These are phyloP conservation scores for Lycia hirtaria DNA, from an alignment of 2,888 invertebrate genomes.

Conservation along the genomic window DNA sequence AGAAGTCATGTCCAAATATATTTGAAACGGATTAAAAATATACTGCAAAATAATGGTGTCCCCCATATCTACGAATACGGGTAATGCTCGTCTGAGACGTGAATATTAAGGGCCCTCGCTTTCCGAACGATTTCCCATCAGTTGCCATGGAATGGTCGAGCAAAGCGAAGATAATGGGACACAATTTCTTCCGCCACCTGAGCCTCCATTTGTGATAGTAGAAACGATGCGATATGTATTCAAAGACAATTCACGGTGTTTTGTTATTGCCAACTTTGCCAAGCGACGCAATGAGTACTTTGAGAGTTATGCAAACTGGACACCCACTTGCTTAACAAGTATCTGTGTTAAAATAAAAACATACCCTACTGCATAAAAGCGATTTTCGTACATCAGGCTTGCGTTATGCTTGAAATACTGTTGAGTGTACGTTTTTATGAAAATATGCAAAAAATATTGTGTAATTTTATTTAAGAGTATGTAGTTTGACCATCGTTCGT, in stretches of 20 bases:
- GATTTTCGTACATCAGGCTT: too few species aligned
- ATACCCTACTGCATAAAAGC: too few species aligned
- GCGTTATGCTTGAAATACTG: too few species aligned
- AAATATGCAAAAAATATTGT: too few species aligned
- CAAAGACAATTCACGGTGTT: conserved; percentile 47
- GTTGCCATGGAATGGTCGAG: conserved; percentile 73
- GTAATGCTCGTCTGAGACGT: conserved; percentile 47
- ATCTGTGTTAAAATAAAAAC: too few species aligned
- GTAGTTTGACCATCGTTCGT: too few species aligned
- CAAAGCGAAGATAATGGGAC: conserved; percentile 71
- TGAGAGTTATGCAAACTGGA: too few species aligned
- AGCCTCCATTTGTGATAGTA: conserved; percentile 49
- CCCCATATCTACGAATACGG: background rate
- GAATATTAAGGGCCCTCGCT: conserved; percentile 69
- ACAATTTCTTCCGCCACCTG: conserved; percentile 79
- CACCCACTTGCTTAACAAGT: too few species aligned
- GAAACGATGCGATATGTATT: conserved; percentile 47
- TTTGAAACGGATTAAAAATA: background rate
- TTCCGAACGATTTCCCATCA: conserved; percentile 73
- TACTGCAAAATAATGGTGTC: background rate
- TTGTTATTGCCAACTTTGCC: conserved; percentile 26
- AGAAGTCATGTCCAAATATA: background rate
- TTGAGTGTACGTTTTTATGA: too few species aligned
- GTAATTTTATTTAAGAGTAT: too few species aligned
- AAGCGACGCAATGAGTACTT: too few species aligned